Evolutionary conservation across 2,888 invertebrate genomes (phyloP).

Genomic region (Lasius platythorax): DNA sequence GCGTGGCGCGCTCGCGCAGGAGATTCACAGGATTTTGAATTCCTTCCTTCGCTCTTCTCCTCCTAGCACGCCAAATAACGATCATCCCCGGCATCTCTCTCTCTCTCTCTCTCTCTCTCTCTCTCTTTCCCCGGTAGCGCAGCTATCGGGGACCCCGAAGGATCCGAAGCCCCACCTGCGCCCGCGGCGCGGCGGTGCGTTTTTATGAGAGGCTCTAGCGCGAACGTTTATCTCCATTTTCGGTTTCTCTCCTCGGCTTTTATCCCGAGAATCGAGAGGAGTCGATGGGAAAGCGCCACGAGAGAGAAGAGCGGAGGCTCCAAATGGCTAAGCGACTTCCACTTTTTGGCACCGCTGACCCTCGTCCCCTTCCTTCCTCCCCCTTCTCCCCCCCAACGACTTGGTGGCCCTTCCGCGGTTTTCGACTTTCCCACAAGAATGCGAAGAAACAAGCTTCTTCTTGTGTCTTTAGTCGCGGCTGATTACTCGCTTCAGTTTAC

Average conservation of each 20-base stretch:
- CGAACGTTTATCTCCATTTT: conserved; percentile 72
- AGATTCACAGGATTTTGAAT: conserved; percentile 74
- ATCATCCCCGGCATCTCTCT: conserved; percentile 38
- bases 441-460: conserved; percentile 11
- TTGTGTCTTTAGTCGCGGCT: conserved; percentile 53
- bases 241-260: conserved; percentile 56
- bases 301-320: conserved; percentile 37
- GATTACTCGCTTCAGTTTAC: conserved; percentile 24
- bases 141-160: conserved; percentile 1
- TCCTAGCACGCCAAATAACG: conserved; percentile 8
- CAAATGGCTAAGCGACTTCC: conserved; percentile 76
- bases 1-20: conserved; percentile 59
- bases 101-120: too few relatives aligned
- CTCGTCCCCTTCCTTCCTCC: conserved; percentile 46
- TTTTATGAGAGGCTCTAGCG: conserved; percentile 69
- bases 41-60: conserved; percentile 62
- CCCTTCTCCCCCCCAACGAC: conserved; percentile 7
- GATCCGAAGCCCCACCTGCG: conserved; percentile 69
- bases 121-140: conserved; percentile 32
- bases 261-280: conserved; percentile 46
- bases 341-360: conserved; percentile 72
- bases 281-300: conserved; percentile 74
- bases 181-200: conserved; percentile 36
- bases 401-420: conserved; percentile 45
- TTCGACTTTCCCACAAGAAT: conserved; percentile 73